Conservation (phyloP, 2,113 vertebrate species). For the Perognathus longimembris region DNA sequence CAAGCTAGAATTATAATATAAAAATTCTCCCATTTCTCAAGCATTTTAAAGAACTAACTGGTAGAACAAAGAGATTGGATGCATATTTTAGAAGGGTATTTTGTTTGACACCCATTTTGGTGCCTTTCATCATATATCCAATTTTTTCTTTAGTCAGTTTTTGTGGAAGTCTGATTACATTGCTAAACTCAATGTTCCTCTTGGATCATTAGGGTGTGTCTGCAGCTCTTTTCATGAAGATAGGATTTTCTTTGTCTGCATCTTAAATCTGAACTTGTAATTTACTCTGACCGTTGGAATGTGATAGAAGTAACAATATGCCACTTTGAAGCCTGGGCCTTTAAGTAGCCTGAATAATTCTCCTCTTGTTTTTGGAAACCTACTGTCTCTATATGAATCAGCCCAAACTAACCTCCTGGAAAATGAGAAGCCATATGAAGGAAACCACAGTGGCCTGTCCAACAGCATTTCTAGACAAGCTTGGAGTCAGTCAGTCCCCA, state of each 20-base stretch:
- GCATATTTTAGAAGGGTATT: background rate
- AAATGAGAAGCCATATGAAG: background rate
- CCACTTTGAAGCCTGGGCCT: background rate
- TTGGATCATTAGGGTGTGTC: background rate
- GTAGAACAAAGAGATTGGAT: background rate
- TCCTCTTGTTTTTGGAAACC: background rate
- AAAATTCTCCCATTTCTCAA: background rate
- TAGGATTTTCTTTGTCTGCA: background rate
- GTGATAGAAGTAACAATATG: background rate
- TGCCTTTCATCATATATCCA: background rate
- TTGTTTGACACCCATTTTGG: background rate
- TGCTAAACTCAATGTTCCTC: background rate
- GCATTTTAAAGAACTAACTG: background rate
- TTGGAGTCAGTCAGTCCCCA: background rate
- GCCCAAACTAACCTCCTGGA: background rate
- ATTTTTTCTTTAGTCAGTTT: background rate
- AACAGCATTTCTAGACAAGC: background rate
- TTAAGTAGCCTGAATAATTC: background rate
- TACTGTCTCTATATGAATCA: background rate
- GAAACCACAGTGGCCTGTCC: background rate
- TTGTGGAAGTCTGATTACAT: background rate
- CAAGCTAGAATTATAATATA: background rate
- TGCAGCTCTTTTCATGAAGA: background rate
- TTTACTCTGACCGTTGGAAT: background rate
- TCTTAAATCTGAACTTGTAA: background rate